phyloP scores from a whole-genome alignment of 2,113 vertebrate species.

The Peromyscus californicus region DNA sequence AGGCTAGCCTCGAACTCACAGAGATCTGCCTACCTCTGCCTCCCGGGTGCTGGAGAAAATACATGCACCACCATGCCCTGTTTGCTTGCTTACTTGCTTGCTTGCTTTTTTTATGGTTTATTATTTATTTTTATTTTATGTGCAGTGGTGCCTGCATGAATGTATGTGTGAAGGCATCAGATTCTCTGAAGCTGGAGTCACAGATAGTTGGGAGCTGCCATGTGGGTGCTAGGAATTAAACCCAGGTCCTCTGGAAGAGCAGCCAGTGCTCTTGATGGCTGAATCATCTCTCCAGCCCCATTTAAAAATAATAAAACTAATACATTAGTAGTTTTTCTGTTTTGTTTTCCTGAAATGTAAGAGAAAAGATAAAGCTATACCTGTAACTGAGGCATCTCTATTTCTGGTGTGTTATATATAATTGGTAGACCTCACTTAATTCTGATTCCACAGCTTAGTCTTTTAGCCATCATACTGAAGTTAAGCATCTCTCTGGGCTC shows the following conservation, averaged over 20 bases:
- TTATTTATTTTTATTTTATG: neutral
- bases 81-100: no score
- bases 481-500: neutral
- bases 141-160: neutral
- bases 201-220: neutral
- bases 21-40: neutral
- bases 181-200: neutral
- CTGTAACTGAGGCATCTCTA: neutral
- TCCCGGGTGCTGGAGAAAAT: neutral
- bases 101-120: neutral
- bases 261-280: neutral
- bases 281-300: neutral
- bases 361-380: neutral
- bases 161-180: neutral
- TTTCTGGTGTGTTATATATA: neutral
- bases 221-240: neutral
- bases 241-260: neutral
- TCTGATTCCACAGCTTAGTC: neutral
- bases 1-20: neutral
- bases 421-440: neutral
- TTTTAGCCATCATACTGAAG: neutral
- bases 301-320: neutral
- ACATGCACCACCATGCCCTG: neutral
- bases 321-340: neutral
- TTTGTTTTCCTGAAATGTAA: constrained; percentile 38